Conservation (phyloP, 2,888 invertebrate genomes). For the Nyleta sp. region DNA sequence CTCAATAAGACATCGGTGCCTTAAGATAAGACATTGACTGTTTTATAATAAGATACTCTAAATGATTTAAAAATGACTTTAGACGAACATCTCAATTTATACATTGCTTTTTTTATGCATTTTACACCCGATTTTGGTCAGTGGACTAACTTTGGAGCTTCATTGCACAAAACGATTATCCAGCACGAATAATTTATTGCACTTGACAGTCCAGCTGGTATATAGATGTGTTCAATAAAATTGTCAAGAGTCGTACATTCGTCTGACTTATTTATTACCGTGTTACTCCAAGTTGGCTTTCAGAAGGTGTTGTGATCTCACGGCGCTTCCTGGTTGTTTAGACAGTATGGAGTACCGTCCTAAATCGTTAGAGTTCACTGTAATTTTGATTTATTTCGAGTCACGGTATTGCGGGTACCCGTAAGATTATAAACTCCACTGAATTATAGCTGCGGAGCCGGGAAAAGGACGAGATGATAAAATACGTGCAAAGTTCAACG, state of each 20-base stretch:
- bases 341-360: constrained; percentile 10
- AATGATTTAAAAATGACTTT: too few species aligned
- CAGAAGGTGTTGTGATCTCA: constrained; percentile 1
- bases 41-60: too few species aligned
- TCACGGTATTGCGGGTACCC: constrained; percentile 10
- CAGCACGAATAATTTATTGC: constrained; percentile 18
- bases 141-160: constrained; percentile 9
- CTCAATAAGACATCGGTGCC: too few species aligned
- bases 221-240: constrained; percentile 21
- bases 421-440: constrained; percentile 18
- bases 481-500: not conserved
- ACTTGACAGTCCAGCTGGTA: constrained; percentile 1
- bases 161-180: constrained; percentile 27
- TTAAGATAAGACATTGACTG: too few species aligned
- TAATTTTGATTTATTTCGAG: constrained; percentile 45
- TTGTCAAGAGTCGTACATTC: constrained; percentile 19
- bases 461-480: constrained; percentile 5
- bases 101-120: too few species aligned
- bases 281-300: constrained; percentile 13
- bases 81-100: too few species aligned
- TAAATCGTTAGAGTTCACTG: constrained; percentile 21
- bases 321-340: constrained; percentile 26
- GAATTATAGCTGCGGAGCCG: constrained; percentile 18
- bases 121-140: too few species aligned
- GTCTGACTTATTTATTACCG: constrained; percentile 33